Conservation (phyloP, 1,140 invertebrate species). For the Anoplophora glabripennis region DNA sequence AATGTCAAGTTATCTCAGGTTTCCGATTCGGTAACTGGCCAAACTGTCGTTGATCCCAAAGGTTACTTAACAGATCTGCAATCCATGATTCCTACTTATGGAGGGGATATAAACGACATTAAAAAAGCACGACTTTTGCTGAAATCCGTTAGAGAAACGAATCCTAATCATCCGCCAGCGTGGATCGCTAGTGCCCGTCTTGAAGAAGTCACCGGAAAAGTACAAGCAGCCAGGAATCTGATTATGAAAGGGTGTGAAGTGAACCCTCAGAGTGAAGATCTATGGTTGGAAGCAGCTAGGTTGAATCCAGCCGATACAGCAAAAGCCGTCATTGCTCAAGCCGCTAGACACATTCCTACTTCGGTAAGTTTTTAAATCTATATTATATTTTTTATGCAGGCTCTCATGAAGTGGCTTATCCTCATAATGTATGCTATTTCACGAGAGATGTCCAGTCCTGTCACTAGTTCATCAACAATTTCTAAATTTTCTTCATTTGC, state of each 20-base stretch:
- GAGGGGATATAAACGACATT: slow-evolving; percentile 98
- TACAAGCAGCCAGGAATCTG: slow-evolving; percentile 93
- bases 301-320: slow-evolving; percentile 93
- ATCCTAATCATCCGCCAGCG: slow-evolving; percentile 97
- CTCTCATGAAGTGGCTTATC: no score
- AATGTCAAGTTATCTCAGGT: slow-evolving; percentile 97
- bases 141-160: slow-evolving; percentile 97
- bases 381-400: no score
- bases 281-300: slow-evolving; percentile 96
- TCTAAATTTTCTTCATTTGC: no score
- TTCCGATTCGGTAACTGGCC: slow-evolving; percentile 97
- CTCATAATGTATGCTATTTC: no score
- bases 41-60: slow-evolving; percentile 99
- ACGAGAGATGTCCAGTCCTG: no score
- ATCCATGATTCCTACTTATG: slow-evolving; percentile 97
- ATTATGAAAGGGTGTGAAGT: slow-evolving; percentile 97
- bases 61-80: slow-evolving; percentile 98
- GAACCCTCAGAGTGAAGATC: slow-evolving; percentile 95
- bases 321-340: slow-evolving; percentile 88
- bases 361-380: slow-evolving; percentile 57
- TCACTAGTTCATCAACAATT: no score
- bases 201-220: slow-evolving; percentile 97
- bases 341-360: slow-evolving; percentile 79
- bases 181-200: slow-evolving; percentile 99
- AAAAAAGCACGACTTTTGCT: slow-evolving; percentile 96